phyloP scores from a whole-genome alignment of 1,140 invertebrate genomes.

The Drosophila carrolli region DNA sequence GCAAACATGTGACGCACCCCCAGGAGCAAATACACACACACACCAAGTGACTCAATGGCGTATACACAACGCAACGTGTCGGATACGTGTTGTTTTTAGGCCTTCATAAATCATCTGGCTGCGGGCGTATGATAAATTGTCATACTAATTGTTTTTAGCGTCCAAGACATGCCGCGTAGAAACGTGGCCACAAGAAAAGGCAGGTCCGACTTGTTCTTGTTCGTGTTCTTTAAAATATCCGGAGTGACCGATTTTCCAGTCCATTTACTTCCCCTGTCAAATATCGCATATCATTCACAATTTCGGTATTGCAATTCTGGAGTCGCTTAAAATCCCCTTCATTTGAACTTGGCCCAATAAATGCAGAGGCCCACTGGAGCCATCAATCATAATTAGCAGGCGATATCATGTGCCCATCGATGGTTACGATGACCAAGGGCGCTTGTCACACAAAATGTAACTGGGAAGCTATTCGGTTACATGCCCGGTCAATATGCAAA shows the following conservation, averaged over 20 bases:
- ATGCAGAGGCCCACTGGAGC: not conserved
- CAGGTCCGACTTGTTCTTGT: constrained; percentile 17
- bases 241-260: constrained; percentile 42
- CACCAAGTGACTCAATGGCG: constrained; percentile 4
- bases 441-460: constrained; percentile 24
- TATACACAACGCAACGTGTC: constrained; percentile 44
- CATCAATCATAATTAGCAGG: constrained; percentile 70
- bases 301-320: constrained; percentile 16
- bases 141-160: constrained; percentile 84
- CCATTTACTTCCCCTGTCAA: constrained; percentile 63
- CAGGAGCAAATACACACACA: constrained; percentile 60
- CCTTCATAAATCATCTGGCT: constrained; percentile 78
- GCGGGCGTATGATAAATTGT: constrained; percentile 81
- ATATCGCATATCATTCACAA: constrained; percentile 65
- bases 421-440: not conserved
- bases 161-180: constrained; percentile 55
- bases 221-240: constrained; percentile 37
- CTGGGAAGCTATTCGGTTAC: constrained; percentile 35
- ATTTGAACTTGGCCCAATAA: constrained; percentile 15
- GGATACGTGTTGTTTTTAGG: constrained; percentile 46
- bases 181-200: constrained; percentile 21
- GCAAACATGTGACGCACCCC: constrained; percentile 74
- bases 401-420: constrained; percentile 34
- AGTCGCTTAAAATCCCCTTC: not conserved
- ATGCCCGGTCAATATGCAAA: constrained; percentile 57